Base-by-base conservation (phyloP, 2,113 vertebrate genomes). In the Nicator chloris region DNA sequence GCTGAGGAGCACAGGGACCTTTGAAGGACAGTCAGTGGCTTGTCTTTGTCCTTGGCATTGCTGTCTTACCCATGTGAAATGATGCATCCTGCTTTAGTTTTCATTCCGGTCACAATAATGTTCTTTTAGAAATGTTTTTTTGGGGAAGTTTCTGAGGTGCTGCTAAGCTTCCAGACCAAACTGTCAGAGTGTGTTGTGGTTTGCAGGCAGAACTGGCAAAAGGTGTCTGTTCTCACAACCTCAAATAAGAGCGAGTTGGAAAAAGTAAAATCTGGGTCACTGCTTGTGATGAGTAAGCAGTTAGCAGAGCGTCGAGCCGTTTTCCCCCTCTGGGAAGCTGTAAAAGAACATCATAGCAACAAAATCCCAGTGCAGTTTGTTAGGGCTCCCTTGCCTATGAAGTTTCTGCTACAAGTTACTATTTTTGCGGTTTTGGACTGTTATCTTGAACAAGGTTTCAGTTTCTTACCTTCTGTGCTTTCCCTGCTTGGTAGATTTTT, bases 221-320 rank as follows among this genome's bases (percentile, higher is more conserved):
- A 94, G 75, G 53, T 65, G 60, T 61, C 56, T 76, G 53, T 90
- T 94, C 81, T 95, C 69, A 90, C 88, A 86, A 17, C 72, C 83
- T 95, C 80, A 86, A 54, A 73, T 90, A 87, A 84, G n/a, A 94
- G 20, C 4, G 0, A 65, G 72, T 47, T 70, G 65, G n/a, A 39
- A 90, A 71, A 90, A 86, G 54, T 73, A 79, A 90, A 84, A 96
- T 96, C 92, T 96, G 88, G 93, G 92, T 95, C 86, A 81, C n/a
- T 91, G 70, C 82, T 92, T 86, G 66, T 93, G 90, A 91, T 93
- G 88, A 94, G 65, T 95, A 95, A 91, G 95, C 94, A 92, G 82
- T 92, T 93, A 63, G 40, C 71, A 75, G 60, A 45, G 53, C 3
- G 0, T 44, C 1, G 2, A 92, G 50, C 69, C 0, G 1, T 12